Conservation (phyloP, 2,113 vertebrate species). For the Oryzias celebensis region DNA sequence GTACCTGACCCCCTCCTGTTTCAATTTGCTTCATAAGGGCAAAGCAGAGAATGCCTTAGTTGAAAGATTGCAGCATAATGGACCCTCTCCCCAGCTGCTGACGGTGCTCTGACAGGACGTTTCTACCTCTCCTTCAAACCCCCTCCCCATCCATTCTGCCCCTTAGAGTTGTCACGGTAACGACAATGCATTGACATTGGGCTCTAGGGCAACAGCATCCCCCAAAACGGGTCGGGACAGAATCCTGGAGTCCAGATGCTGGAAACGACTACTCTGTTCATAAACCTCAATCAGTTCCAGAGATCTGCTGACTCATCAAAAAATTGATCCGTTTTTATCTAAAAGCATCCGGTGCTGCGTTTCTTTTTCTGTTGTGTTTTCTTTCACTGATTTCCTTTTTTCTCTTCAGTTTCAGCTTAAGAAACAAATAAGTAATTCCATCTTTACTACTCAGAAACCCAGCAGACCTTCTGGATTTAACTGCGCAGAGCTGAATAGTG, state of each 20-base stretch:
- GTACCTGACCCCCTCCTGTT: slow-evolving; percentile 52
- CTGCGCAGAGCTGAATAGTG: too few species aligned
- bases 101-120: slow-evolving; percentile 66
- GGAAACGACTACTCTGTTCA: too few species aligned
- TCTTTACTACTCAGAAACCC: too few species aligned
- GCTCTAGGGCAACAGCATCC: neutral
- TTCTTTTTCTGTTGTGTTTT: slow-evolving; percentile 17
- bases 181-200: slow-evolving; percentile 30
- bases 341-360: slow-evolving; percentile 8
- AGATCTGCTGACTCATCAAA: too few species aligned
- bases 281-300: too few species aligned
- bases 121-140: slow-evolving; percentile 56
- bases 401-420: neutral
- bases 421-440: too few species aligned
- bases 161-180: slow-evolving; percentile 39
- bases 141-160: slow-evolving; percentile 8
- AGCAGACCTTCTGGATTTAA: too few species aligned
- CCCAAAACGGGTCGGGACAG: too few species aligned
- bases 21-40: slow-evolving; percentile 69
- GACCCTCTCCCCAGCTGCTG: slow-evolving; percentile 61
- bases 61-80: slow-evolving; percentile 61
- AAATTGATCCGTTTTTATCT: too few species aligned
- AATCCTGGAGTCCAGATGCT: too few species aligned
- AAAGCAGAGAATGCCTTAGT: slow-evolving; percentile 56
- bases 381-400: slow-evolving; percentile 11